Evolutionary conservation across 2,113 vertebrate species (phyloP), one percentile per base, ranked within the genome.

Genomic region (Azemiops feae): DNA sequence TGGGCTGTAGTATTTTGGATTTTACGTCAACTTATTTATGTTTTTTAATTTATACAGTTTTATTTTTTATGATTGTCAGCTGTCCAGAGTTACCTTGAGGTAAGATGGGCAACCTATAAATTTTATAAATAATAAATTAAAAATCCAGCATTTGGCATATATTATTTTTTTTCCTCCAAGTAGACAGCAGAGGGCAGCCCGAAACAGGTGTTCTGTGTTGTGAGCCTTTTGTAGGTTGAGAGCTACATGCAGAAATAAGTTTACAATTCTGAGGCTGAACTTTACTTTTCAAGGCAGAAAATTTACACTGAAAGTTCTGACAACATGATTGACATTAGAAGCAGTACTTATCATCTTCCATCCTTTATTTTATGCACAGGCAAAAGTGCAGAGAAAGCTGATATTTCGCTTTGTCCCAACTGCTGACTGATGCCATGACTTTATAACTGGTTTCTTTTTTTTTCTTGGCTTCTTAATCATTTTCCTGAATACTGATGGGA

Each of bases 171-270:
- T 39, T 1, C n/a, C 18, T 81, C 18, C 18, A 85, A 34, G 93
- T 64, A 69, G 92, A 91, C 97, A 3, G 91, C 91, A 98, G 97
- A 97, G 97, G 97, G 97, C 97, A 97, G 97, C 96, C 97, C 91
- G 95, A 93, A 89, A 90, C 91, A 96, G 94, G 81, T 88, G 91
- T 30, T 69, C 20, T 89, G 25, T 22, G 89, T 60, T 0, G 16
- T 50, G 0, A 57, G 34, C 22, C 0, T 57, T 30, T 58, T 16
- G 3, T n/a, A n/a, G 2, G 55, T 30, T 52, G 45, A 22, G 6
- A 88, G 7, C 54, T 53, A 14, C 69, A 92, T 64, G 50, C 30
- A 20, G 25, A 43, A 12, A 47, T 25, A n/a, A 4, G 8, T 86
- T 18, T 64, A 30, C 34, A 52, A 64, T 23, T 85, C 11, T 43